Conservation (phyloP, 2,888 invertebrate genomes). For the Scaptomyza flava region DNA sequence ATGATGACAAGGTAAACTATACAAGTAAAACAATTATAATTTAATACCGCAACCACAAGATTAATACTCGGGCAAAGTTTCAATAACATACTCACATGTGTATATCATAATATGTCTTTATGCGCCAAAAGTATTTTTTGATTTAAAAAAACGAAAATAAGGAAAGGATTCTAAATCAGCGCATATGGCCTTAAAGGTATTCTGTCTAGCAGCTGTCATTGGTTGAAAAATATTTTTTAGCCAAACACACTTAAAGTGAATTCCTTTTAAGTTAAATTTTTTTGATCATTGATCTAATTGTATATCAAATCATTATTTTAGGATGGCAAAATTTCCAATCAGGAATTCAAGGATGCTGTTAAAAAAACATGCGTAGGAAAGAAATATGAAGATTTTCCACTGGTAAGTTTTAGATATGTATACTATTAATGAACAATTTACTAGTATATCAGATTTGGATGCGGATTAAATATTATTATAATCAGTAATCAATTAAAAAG, state of each 20-base stretch:
- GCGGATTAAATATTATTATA: too few relatives aligned
- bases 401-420: constrained; percentile 81
- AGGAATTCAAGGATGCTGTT: constrained; percentile 92
- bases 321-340: constrained; percentile 92
- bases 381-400: constrained; percentile 91
- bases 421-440: background rate
- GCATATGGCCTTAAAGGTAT: background rate
- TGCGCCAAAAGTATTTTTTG: background rate
- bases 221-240: background rate
- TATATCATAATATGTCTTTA: background rate
- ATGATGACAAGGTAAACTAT: constrained; percentile 90
- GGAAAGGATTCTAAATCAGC: background rate
- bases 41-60: background rate
- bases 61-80: background rate
- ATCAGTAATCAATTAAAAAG: too few relatives aligned
- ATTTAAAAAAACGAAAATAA: background rate
- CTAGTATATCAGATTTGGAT: too few relatives aligned
- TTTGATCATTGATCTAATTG: background rate
- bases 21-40: background rate
- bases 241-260: background rate
- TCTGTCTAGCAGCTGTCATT: background rate
- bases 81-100: background rate
- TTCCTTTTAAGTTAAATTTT: background rate
- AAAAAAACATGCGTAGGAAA: constrained; percentile 92
- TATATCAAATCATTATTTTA: constrained; percentile 79